These are phyloP conservation scores for Synanthedon myopaeformis DNA, from an alignment of 2,888 invertebrate species.

Conservation along the genomic window DNA sequence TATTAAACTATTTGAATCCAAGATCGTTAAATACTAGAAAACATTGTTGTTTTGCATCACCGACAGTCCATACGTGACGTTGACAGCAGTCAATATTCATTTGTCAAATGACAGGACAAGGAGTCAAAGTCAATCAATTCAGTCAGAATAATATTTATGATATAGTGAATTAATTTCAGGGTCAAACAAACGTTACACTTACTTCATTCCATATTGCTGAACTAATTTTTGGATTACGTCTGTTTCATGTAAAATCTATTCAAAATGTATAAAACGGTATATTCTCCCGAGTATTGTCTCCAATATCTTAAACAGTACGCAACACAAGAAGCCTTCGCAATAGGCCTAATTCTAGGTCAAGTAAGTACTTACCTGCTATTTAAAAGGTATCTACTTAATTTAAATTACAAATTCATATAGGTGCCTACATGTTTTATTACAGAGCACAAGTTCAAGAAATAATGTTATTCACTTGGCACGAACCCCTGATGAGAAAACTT, in stretches of 20 bases:
- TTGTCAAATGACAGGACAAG: too few relatives aligned
- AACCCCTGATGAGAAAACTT: slow-evolving; percentile 73
- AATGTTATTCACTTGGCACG: slow-evolving; percentile 84
- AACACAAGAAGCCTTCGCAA: slow-evolving; percentile 72
- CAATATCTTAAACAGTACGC: slow-evolving; percentile 76
- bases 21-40: too few relatives aligned
- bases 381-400: background rate
- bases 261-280: slow-evolving; percentile 50
- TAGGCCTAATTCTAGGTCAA: slow-evolving; percentile 85
- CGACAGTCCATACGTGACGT: too few relatives aligned
- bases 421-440: slow-evolving; percentile 14
- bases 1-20: too few relatives aligned
- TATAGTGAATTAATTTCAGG: background rate
- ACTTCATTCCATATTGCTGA: background rate
- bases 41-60: too few relatives aligned
- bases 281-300: slow-evolving; percentile 76
- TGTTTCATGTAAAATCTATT: background rate
- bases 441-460: slow-evolving; percentile 76
- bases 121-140: too few relatives aligned
- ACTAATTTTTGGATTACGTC: background rate
- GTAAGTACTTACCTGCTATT: slow-evolving; percentile 45
- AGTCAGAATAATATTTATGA: too few relatives aligned
- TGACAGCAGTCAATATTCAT: too few relatives aligned
- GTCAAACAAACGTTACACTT: background rate
- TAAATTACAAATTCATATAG: background rate